Percentiles rank a stretch among this genome's conserved stretches.
Evolutionary conservation across 2,888 invertebrate genomes (phyloP).

Genomic region (Chrysolina oricalcia): DNA sequence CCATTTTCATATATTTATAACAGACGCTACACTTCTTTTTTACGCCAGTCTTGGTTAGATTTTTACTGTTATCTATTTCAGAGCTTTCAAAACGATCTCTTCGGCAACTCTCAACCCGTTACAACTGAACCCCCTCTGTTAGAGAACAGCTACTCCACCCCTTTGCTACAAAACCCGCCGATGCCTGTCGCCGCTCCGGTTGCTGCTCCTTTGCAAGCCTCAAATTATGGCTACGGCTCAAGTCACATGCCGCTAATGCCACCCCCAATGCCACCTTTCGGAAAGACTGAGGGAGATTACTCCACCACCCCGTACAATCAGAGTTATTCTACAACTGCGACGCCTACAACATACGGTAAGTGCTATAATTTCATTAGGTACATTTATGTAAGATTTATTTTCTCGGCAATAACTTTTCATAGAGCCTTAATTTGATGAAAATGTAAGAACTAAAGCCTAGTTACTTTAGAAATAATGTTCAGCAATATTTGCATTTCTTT

Average conservation of each 20-base stretch:
- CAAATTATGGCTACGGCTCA: conserved; percentile 49
- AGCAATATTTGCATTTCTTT: too few relatives aligned
- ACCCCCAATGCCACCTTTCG: conserved; percentile 72
- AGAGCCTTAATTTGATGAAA: too few relatives aligned
- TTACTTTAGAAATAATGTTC: too few relatives aligned
- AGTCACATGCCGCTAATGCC: conserved; percentile 75
- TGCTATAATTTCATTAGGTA: not conserved
- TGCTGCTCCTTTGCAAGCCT: conserved; percentile 47
- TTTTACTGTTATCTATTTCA: conserved; percentile 40
- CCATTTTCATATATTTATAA: too few relatives aligned
- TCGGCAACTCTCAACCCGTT: conserved; percentile 27
- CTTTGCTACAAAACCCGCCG: conserved; percentile 69
- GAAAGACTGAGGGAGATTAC: conserved; percentile 57
- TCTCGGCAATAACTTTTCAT: too few relatives aligned
- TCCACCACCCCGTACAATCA: conserved; percentile 43
- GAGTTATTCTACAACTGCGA: conserved; percentile 39
- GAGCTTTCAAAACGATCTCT: conserved; percentile 58
- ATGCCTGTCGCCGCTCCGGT: conserved; percentile 58
- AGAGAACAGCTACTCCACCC: conserved; percentile 60
- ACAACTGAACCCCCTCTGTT: conserved; percentile 35
- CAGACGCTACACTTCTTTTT: too few relatives aligned
- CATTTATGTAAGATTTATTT: too few relatives aligned
- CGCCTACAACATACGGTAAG: conserved; percentile 54
- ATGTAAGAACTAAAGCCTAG: too few relatives aligned
- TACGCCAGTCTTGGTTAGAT: too few relatives aligned